Evolutionary conservation across 2,888 invertebrate species (phyloP).

Genomic region (Platycheirus rosarum): DNA sequence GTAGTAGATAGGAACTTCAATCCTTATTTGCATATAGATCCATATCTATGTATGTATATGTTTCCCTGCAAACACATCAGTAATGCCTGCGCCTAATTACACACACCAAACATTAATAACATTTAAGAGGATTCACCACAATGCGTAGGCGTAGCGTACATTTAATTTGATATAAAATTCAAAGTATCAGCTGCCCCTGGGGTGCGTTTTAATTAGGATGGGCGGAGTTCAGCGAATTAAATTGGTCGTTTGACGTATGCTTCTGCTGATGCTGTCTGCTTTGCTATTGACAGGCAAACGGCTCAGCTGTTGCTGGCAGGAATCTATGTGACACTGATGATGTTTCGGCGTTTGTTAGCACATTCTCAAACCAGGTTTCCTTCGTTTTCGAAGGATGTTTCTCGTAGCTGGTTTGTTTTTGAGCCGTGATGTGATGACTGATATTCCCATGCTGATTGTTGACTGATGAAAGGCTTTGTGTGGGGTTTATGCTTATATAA

Average conservation of each 20-base stretch:
- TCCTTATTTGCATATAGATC: no score
- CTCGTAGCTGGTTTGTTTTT: conserved; percentile 20
- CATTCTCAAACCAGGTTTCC: neutral
- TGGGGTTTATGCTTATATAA: conserved; percentile 1
- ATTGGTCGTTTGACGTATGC: conserved; percentile 26
- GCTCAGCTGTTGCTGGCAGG: neutral
- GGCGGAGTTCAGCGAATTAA: conserved; percentile 51
- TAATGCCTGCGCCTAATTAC: conserved; percentile 61
- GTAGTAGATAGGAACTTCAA: no score
- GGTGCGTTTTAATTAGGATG: conserved; percentile 64
- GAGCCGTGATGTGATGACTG: conserved; percentile 35
- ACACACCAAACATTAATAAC: conserved; percentile 63
- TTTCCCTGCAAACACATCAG: conserved; percentile 27
- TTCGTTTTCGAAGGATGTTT: neutral
- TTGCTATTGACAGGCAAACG: conserved; percentile 36
- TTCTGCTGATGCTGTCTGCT: conserved; percentile 8
- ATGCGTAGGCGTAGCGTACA: conserved; percentile 32
- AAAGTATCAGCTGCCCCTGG: conserved; percentile 62
- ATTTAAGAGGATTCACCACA: conserved; percentile 67
- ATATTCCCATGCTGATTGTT: conserved; percentile 36
- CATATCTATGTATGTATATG: neutral
- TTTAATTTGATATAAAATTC: conserved; percentile 74
- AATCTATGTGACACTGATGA: conserved; percentile 7
- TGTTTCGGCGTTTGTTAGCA: neutral
- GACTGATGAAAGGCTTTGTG: conserved; percentile 59